phyloP scores from a whole-genome alignment of 2,797 vertebrate species.

The Podarcis lilfordi region DNA sequence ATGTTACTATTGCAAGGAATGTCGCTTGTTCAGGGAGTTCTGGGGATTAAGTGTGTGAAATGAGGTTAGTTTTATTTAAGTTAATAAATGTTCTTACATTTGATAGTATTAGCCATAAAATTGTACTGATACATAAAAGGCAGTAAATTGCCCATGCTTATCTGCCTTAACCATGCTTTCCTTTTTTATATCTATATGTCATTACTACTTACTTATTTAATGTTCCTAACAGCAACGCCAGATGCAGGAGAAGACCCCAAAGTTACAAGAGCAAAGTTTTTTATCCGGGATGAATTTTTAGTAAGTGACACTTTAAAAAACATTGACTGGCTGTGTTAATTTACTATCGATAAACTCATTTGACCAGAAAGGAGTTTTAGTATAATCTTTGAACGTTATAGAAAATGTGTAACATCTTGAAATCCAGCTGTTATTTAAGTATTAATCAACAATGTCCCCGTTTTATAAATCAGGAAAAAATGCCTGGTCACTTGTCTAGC shows the following conservation, averaged over 20 bases:
- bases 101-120: background rate
- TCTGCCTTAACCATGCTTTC: background rate
- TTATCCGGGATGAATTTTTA: slow-evolving; percentile 97
- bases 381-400: slow-evolving; percentile 20
- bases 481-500: background rate
- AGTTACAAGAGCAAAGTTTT: slow-evolving; percentile 99
- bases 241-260: slow-evolving; percentile 96
- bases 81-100: slow-evolving; percentile 1
- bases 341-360: slow-evolving; percentile 47
- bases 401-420: slow-evolving; percentile 44
- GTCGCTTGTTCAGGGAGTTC: background rate
- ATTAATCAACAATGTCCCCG: slow-evolving; percentile 31
- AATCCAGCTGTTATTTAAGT: slow-evolving; percentile 7
- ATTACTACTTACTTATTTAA: slow-evolving; percentile 22
- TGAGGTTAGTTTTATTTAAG: background rate
- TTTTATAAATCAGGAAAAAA: slow-evolving; percentile 1
- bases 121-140: background rate
- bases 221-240: slow-evolving; percentile 85
- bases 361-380: slow-evolving; percentile 15
- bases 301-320: slow-evolving; percentile 78
- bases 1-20: slow-evolving; percentile 1
- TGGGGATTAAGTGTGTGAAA: background rate
- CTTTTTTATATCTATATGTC: background rate
- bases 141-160: background rate
- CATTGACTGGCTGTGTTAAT: slow-evolving; percentile 43